Evolutionary conservation across 1,140 invertebrate genomes (phyloP).

Genomic region (Drosophila arawakana): DNA sequence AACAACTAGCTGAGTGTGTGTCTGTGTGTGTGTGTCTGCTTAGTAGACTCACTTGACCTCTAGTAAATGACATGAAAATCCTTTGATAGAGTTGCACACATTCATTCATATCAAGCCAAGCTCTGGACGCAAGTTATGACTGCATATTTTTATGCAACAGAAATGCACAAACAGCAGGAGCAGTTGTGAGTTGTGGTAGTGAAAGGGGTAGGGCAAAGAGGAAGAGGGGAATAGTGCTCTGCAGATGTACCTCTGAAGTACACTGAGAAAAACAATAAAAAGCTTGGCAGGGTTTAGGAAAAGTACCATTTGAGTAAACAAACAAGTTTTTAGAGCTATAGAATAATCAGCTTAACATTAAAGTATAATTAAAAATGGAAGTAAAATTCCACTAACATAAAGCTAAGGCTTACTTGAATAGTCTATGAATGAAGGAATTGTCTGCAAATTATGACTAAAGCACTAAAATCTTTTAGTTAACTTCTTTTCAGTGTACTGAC

Average conservation of each 20-base stretch:
- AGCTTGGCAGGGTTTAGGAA: background rate
- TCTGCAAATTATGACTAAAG: too few species aligned
- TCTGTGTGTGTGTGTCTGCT: constrained; percentile 7
- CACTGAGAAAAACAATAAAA: background rate
- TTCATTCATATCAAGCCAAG: constrained; percentile 65
- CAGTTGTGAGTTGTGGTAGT: background rate
- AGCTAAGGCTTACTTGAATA: too few species aligned
- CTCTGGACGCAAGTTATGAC: constrained; percentile 60
- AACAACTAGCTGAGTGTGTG: constrained; percentile 6
- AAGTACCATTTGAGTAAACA: too few species aligned
- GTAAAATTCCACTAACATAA: too few species aligned
- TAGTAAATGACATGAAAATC: constrained; percentile 72
- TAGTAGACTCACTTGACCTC: constrained; percentile 57
- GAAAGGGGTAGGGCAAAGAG: background rate
- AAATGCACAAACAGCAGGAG: constrained; percentile 38
- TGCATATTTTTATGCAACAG: constrained; percentile 64
- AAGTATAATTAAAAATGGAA: too few species aligned
- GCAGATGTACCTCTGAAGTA: constrained; percentile 7
- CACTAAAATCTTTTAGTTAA: too few species aligned
- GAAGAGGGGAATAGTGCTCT: background rate
- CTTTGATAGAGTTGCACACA: constrained; percentile 65
- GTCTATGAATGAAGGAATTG: too few species aligned
- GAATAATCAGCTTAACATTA: too few species aligned
- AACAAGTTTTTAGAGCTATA: too few species aligned
- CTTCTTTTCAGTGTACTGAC: too few species aligned